phyloP scores from a whole-genome alignment of 2,113 vertebrate species.

The Probosciger aterrimus region DNA sequence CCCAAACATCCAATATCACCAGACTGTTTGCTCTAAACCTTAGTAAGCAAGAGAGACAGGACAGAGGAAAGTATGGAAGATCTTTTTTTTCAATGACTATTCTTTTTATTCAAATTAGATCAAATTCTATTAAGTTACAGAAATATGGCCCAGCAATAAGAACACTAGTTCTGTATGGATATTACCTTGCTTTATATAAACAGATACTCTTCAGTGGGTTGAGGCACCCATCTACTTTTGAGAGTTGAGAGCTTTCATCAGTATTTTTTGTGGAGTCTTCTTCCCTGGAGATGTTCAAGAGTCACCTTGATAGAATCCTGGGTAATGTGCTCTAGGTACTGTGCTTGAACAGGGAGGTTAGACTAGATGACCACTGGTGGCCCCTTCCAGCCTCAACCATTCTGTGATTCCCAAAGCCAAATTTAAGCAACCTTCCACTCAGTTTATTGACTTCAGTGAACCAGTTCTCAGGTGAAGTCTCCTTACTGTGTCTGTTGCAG shows the following conservation, averaged over 20 bases:
- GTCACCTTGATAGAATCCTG: neutral
- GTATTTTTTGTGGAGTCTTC: neutral
- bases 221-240: neutral
- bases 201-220: neutral
- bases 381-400: neutral
- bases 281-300: neutral
- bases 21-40: neutral
- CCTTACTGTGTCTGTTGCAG: neutral
- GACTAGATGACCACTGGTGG: neutral
- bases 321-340: neutral
- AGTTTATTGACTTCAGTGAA: neutral
- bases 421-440: neutral
- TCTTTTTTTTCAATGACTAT: neutral
- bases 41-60: neutral
- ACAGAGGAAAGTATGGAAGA: neutral
- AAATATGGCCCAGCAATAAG: neutral
- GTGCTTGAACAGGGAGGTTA: neutral
- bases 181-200: neutral
- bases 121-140: neutral
- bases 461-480: neutral
- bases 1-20: neutral
- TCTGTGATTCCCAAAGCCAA: neutral
- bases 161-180: neutral
- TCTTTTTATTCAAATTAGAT: neutral
- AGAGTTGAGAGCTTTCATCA: neutral